Base-by-base conservation (phyloP, 2,113 vertebrate species). In the Plecturocebus donacophilus region DNA sequence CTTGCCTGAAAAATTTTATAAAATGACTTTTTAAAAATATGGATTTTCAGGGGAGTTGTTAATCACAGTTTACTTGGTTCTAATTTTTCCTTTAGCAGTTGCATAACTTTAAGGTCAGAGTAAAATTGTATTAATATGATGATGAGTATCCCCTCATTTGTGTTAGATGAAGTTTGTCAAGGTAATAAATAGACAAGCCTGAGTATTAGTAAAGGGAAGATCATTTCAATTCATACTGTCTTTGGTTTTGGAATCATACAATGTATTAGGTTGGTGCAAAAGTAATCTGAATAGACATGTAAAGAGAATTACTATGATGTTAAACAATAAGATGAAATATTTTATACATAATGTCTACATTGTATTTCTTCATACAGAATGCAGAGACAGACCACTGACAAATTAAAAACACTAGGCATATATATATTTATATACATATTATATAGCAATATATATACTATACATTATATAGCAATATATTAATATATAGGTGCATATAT, bases 51-150 rank as follows among this genome's bases (percentile, higher is more conserved):
- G 52, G n/a, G 88, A 52, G 27, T 9, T 73, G 40, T 92, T 75
- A 90, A 64, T 61, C 42, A 82, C 17, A 66, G 38, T 92, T 58
- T 71, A 86, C 21, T 68, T 68, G 40, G 71, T 49, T 94, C 23
- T 61, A 70, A n/a, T 14, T 97, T 70, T 94, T 56, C 49, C 82
- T 92, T 91, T 73, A 52, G 13, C 6, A 95, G 8, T 0, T 91
- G 14, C 38, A 89, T 45, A 64, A 17, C 58, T 98, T 97, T 93
- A 38, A 93, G 30, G 23, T 30, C 40, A 82, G 58, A 93, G 54
- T 80, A 32, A 86, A 91, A 97, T 61, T 87, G 17, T 45, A 92
- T 97, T 76, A 83, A 47, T 35, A 81, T 42, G n/a, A 95, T 97
- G n/a, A 97, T 85, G 30, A 64, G 92, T 49, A 75, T 52, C 86